Evolutionary conservation across 2,888 invertebrate species (phyloP).

Genomic region (Pollenia labialis): DNA sequence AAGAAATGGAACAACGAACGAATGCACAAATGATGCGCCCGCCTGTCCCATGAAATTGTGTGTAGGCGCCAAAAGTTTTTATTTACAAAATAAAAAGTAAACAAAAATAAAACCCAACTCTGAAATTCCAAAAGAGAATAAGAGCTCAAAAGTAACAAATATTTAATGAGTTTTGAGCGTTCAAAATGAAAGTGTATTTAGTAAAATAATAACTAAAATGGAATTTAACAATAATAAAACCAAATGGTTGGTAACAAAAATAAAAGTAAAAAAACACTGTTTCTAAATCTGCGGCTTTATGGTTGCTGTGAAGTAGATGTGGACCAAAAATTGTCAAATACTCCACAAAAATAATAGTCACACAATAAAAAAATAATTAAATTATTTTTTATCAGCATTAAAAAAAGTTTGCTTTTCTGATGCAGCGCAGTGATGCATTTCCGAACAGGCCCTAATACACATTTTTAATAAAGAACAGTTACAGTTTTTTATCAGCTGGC

Average conservation of each 20-base stretch:
- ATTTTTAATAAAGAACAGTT: no score
- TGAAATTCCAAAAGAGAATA: background rate
- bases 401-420: no score
- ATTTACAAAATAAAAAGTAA: slow-evolving; percentile 5
- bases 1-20: slow-evolving; percentile 1
- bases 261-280: slow-evolving; percentile 26
- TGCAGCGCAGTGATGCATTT: no score
- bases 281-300: slow-evolving; percentile 1
- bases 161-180: slow-evolving; percentile 20
- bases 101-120: background rate
- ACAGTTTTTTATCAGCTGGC: no score
- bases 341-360: no score
- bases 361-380: no score
- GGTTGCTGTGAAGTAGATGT: slow-evolving; percentile 40
- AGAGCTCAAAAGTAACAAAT: slow-evolving; percentile 10
- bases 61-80: slow-evolving; percentile 60
- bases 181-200: slow-evolving; percentile 52
- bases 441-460: no score
- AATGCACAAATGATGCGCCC: slow-evolving; percentile 47
- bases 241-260: slow-evolving; percentile 43
- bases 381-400: no score
- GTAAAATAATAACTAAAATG: background rate
- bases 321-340: no score
- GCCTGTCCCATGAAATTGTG: slow-evolving; percentile 53
- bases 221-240: background rate